Conservation (phyloP, 2,888 invertebrate species). For the Anticlea derivata region DNA sequence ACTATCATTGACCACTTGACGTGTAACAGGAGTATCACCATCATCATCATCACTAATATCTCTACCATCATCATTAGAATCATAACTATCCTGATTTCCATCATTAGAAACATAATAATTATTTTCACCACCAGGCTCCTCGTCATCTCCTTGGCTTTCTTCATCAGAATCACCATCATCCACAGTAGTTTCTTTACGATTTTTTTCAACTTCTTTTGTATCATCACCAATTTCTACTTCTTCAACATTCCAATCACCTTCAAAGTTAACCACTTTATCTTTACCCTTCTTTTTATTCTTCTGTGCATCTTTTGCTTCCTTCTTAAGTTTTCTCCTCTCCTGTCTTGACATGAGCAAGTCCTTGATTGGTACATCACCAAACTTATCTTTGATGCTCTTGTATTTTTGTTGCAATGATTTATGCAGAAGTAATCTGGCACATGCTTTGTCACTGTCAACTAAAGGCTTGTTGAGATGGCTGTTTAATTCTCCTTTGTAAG, state of each 20-base stretch:
- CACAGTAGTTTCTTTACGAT: conserved; percentile 13
- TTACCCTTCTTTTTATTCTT: conserved; percentile 59
- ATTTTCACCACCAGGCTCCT: too few species aligned
- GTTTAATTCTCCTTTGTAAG: conserved; percentile 63
- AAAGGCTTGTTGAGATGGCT: conserved; percentile 64
- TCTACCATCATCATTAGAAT: conserved; percentile 2
- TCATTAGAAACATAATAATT: conserved; percentile 15
- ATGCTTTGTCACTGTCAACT: conserved; percentile 67
- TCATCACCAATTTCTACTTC: conserved; percentile 40
- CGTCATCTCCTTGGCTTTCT: conserved; percentile 7
- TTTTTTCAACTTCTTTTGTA: conserved; percentile 24
- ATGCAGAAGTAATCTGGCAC: conserved; percentile 69
- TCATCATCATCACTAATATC: conserved; percentile 19
- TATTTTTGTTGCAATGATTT: conserved; percentile 71
- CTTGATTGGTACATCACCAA: conserved; percentile 66
- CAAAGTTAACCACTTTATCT: conserved; percentile 51
- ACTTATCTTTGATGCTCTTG: conserved; percentile 60
- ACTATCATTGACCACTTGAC: conserved; percentile 23
- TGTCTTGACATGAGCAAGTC: conserved; percentile 73
- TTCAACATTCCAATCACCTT: conserved; percentile 65
- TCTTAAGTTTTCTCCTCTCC: conserved; percentile 68
- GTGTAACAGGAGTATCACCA: conserved; percentile 3
- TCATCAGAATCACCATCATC: conserved; percentile 10
- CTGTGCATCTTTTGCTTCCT: conserved; percentile 66
- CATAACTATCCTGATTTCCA: conserved; percentile 4